Evolutionary conservation across 2,797 vertebrate genomes (phyloP).

Genomic region (Microcaecilia unicolor): DNA sequence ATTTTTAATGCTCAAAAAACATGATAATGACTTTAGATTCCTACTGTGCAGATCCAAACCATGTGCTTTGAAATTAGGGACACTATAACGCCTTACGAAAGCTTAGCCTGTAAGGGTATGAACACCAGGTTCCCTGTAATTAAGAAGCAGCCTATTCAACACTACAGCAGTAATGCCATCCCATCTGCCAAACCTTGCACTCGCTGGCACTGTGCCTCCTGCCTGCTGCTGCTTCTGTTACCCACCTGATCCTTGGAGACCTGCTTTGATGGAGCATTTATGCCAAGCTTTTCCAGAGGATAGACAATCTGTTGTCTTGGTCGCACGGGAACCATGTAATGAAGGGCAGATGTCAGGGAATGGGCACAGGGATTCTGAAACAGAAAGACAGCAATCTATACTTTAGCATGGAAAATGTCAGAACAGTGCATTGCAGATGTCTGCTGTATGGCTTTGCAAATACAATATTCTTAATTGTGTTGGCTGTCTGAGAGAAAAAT

Average conservation of each 20-base stretch:
- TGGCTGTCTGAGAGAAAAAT: conserved; percentile 44
- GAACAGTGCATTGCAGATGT: conserved; percentile 47
- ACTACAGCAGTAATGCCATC: conserved; percentile 39
- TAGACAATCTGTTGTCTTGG: conserved; percentile 87
- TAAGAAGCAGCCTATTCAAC: conserved; percentile 54
- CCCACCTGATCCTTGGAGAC: conserved; percentile 85
- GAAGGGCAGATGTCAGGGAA: conserved; percentile 73
- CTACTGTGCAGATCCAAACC: too few species aligned
- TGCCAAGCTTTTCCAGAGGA: conserved; percentile 83
- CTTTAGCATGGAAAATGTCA: conserved; percentile 55
- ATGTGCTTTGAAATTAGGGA: background rate
- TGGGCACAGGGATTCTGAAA: conserved; percentile 65
- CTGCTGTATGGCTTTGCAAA: conserved; percentile 37
- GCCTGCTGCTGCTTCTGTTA: conserved; percentile 56
- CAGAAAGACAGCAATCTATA: conserved; percentile 55
- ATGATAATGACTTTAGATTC: too few species aligned
- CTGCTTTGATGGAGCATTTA: conserved; percentile 69
- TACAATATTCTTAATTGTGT: conserved; percentile 38
- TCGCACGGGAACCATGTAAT: conserved; percentile 77
- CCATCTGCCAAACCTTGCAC: conserved; percentile 58
- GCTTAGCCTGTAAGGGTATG: conserved; percentile 27
- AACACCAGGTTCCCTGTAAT: conserved; percentile 47
- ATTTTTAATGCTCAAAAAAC: too few species aligned
- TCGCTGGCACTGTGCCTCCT: conserved; percentile 45
- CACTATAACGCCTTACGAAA: background rate